Evolutionary conservation across 1,140 invertebrate genomes (phyloP).

Genomic region (Drosophila jambulina): DNA sequence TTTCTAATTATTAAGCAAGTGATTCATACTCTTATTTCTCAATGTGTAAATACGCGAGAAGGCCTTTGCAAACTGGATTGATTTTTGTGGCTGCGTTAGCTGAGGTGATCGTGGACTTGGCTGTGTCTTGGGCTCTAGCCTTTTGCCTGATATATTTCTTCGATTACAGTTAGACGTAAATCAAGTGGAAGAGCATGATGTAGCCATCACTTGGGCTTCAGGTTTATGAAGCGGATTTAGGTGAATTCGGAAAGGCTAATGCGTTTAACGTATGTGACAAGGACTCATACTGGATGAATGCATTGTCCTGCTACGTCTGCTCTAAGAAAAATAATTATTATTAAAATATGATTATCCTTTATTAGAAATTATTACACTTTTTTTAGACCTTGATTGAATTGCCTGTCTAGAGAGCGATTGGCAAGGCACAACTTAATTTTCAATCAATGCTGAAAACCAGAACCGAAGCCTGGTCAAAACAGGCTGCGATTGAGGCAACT

Average conservation of each 20-base stretch:
- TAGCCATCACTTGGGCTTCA: slow-evolving; percentile 62
- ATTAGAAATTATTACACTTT: background rate
- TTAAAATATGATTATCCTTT: background rate
- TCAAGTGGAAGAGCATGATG: slow-evolving; percentile 80
- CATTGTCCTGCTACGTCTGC: background rate
- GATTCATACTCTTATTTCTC: background rate
- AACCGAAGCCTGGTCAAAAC: slow-evolving; percentile 25
- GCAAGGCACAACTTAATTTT: slow-evolving; percentile 67
- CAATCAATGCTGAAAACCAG: slow-evolving; percentile 51
- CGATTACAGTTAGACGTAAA: slow-evolving; percentile 83
- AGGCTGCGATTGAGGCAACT: slow-evolving; percentile 37
- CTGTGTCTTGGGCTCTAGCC: slow-evolving; percentile 46
- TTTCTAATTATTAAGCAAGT: background rate
- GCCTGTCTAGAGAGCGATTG: slow-evolving; percentile 1
- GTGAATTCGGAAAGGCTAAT: slow-evolving; percentile 20
- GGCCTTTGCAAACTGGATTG: slow-evolving; percentile 32
- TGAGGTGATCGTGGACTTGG: slow-evolving; percentile 12
- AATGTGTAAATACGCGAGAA: background rate
- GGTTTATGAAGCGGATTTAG: slow-evolving; percentile 17
- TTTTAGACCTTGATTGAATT: slow-evolving; percentile 16
- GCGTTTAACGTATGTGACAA: slow-evolving; percentile 53
- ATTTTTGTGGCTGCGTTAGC: slow-evolving; percentile 42
- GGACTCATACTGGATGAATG: slow-evolving; percentile 20
- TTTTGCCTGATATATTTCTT: slow-evolving; percentile 76
- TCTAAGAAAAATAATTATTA: background rate